Evolutionary conservation across 2,113 vertebrate genomes (phyloP), one percentile per base, ranked within the genome.

Genomic region (Cavia porcellus): DNA sequence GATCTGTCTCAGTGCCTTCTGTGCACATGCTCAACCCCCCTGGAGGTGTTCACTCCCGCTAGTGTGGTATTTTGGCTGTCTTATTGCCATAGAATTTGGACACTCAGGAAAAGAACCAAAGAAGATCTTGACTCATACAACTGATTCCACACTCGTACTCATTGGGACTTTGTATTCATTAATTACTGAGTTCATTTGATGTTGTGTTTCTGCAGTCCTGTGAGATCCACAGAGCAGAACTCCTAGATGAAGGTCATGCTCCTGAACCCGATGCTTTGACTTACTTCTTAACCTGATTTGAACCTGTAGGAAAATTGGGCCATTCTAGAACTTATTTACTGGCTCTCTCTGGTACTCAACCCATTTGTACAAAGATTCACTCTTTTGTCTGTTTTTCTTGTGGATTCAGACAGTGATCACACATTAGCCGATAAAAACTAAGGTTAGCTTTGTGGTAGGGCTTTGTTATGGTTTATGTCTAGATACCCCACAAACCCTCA

Each of bases 61-160:
- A 15, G n/a, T 22, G 10, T 45, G 72, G 13, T 90, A 38, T 55
- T 89, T 50, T 84, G 62, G 17, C 19, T 50, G 38, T 20, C 4
- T 6, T 25, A 61, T 95, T 94, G 47, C 32, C 25, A 75, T 55
- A 50, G 52, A 86, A 92, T 94, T 68, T 74, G 47, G 61, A 92
- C 66, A 57, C n/a, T 68, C 74, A 96, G 24, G 62, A 86, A 72
- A 81, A 25, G 86, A 88, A 88, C 28, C 13, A 75, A 30, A 92
- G 7, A 30, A 92, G 7, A 82, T n/a, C 35, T 94, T 62, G 59
- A 84, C 81, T 93, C 47, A 68, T 52, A 42, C 25, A 47, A 19
- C 57, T 52, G 50, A 68, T 92, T 80, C 17, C 17, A 68, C 57
- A 62, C 22, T 57, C 38, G 57, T 83, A 80, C 28, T 75, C 59